Percentiles rank a stretch among this genome's conserved stretches.
Evolutionary conservation across 2,888 invertebrate genomes (phyloP).

Genomic region (Cataglyphis livida): DNA sequence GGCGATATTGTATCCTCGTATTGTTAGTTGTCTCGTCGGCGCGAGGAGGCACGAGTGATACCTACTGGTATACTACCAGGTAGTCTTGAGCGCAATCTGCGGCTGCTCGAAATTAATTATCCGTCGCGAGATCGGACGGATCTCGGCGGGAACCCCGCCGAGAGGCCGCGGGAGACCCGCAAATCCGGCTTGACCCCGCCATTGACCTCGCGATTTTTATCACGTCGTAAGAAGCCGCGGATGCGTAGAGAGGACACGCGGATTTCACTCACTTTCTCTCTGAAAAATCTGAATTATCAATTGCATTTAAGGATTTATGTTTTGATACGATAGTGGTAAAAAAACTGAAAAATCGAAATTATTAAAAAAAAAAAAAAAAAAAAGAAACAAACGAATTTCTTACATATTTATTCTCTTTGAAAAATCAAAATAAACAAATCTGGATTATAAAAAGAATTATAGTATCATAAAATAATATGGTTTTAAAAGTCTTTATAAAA

Average conservation of each 20-base stretch:
- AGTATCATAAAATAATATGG: too few species aligned
- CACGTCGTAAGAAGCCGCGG: background rate
- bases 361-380: too few species aligned
- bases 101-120: slow-evolving; percentile 70
- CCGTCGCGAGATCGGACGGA: slow-evolving; percentile 44
- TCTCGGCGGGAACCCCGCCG: slow-evolving; percentile 57
- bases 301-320: background rate
- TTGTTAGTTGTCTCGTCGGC: slow-evolving; percentile 33
- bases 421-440: too few species aligned
- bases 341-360: too few species aligned
- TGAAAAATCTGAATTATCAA: background rate
- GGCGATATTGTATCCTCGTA: background rate
- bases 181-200: slow-evolving; percentile 45
- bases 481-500: too few species aligned
- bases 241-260: background rate
- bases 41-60: slow-evolving; percentile 13
- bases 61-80: background rate
- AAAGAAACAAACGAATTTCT: too few species aligned
- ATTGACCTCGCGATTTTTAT: slow-evolving; percentile 39
- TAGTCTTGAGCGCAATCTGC: slow-evolving; percentile 56
- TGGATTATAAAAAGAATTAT: too few species aligned
- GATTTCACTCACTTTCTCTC: background rate
- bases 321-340: too few species aligned
- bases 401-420: too few species aligned
- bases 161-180: slow-evolving; percentile 59